A percentile compares a stretch with the other conserved stretches of the same genome.
These are phyloP conservation scores for Hippocampus zosterae DNA, from an alignment of 2,113 vertebrate species.

Conservation along the genomic window DNA sequence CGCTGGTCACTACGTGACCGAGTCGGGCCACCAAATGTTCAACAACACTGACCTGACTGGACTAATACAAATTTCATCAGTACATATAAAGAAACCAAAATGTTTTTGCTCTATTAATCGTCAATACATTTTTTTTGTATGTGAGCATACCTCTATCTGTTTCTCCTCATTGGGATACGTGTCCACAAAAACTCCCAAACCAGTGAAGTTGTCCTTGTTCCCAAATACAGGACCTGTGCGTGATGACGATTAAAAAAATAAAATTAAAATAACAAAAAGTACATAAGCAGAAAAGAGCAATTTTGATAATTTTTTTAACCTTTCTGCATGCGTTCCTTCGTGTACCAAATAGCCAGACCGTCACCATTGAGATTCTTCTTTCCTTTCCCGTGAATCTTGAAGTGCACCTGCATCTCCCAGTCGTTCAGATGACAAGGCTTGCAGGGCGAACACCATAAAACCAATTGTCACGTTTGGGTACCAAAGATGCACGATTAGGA, in stretches of 20 bases:
- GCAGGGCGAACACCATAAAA: conserved; percentile 6
- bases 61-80: too few species aligned
- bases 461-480: too few species aligned
- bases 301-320: conserved; percentile 60
- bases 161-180: conserved; percentile 98
- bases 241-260: neutral
- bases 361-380: conserved; percentile 97
- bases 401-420: conserved; percentile 98
- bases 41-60: too few species aligned
- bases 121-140: too few species aligned
- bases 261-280: neutral
- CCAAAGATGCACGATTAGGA: too few species aligned
- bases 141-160: conserved; percentile 80
- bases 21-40: too few species aligned
- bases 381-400: conserved; percentile 91
- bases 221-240: conserved; percentile 90
- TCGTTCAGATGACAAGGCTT: conserved; percentile 91
- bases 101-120: too few species aligned
- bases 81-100: neutral
- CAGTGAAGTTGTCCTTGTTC: conserved; percentile 91
- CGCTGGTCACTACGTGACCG: too few species aligned
- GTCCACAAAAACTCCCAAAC: conserved; percentile 93
- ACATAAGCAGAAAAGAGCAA: neutral
- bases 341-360: conserved; percentile 92
- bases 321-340: conserved; percentile 89